Evolutionary conservation across 2,113 vertebrate genomes (phyloP).

Genomic region (Nematolebias whitei): DNA sequence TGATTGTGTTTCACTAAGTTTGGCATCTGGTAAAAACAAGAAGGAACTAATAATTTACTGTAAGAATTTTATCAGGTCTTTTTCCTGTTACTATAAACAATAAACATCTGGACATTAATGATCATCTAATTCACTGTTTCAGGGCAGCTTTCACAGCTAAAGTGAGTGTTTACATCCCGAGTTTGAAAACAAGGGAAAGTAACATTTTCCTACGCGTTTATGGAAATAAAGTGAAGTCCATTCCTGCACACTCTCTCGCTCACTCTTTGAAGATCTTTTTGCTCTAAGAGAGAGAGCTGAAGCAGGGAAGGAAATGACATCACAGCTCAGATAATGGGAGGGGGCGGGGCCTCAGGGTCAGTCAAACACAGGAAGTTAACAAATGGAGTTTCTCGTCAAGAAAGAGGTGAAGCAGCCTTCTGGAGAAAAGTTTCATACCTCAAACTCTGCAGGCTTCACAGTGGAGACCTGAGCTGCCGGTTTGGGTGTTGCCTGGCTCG

Average conservation of each 20-base stretch:
- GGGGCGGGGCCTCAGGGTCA: conserved; percentile 28
- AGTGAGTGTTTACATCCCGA: conserved; percentile 29
- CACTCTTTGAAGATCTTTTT: not conserved
- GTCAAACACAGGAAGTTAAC: not conserved
- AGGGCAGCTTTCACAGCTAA: conserved; percentile 1
- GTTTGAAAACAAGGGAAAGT: conserved; percentile 50
- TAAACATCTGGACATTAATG: not conserved
- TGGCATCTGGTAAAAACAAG: no score
- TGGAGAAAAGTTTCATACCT: conserved; percentile 68
- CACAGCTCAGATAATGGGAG: conserved; percentile 6
- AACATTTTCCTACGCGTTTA: conserved; percentile 18
- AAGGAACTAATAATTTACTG: not conserved
- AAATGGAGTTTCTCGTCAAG: conserved; percentile 11
- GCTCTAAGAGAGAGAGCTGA: not conserved
- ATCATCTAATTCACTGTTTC: conserved; percentile 28
- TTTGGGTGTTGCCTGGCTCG: conserved; percentile 68
- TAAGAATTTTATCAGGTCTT: not conserved
- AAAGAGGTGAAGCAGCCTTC: not conserved
- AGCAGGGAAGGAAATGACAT: conserved; percentile 36
- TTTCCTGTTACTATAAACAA: not conserved
- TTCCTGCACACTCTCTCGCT: no score
- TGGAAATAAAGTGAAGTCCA: not conserved
- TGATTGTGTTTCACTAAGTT: no score
- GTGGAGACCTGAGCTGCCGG: conserved; percentile 67
- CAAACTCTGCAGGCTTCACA: conserved; percentile 70